These are phyloP conservation scores for Noctua comes DNA, from an alignment of 2,888 invertebrate species.

Conservation along the genomic window DNA sequence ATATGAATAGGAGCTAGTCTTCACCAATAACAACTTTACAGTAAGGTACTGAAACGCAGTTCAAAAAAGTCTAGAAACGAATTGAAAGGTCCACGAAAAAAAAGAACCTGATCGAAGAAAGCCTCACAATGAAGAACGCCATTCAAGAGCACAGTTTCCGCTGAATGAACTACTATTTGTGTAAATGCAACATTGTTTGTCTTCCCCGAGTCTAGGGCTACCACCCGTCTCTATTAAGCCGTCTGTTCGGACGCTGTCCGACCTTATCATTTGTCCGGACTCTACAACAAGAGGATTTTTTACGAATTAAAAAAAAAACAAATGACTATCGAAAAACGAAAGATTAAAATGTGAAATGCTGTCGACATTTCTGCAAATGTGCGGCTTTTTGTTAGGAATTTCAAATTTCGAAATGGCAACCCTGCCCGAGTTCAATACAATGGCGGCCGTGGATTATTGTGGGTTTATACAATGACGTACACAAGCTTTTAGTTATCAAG, in stretches of 20 bases:
- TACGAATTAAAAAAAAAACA: background rate
- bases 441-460: slow-evolving; percentile 50
- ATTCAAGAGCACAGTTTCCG: slow-evolving; percentile 44
- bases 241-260: background rate
- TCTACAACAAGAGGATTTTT: background rate
- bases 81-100: slow-evolving; percentile 36
- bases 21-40: background rate
- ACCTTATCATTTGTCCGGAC: background rate
- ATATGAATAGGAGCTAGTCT: too few relatives aligned
- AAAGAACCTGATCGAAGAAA: slow-evolving; percentile 42
- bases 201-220: slow-evolving; percentile 20
- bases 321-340: background rate
- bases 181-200: slow-evolving; percentile 59
- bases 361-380: background rate
- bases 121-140: slow-evolving; percentile 24
- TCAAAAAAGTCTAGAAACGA: slow-evolving; percentile 12
- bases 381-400: background rate
- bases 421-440: slow-evolving; percentile 33
- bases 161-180: slow-evolving; percentile 58
- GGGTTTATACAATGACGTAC: slow-evolving; percentile 68
- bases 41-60: background rate
- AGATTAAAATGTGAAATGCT: background rate
- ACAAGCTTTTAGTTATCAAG: slow-evolving; percentile 84
- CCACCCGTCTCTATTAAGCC: background rate
- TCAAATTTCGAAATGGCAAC: background rate